A percentile compares a stretch with the other conserved stretches of the same genome.
phyloP scores from a whole-genome alignment of 1,140 invertebrate genomes.

The Dendroctonus valens region DNA sequence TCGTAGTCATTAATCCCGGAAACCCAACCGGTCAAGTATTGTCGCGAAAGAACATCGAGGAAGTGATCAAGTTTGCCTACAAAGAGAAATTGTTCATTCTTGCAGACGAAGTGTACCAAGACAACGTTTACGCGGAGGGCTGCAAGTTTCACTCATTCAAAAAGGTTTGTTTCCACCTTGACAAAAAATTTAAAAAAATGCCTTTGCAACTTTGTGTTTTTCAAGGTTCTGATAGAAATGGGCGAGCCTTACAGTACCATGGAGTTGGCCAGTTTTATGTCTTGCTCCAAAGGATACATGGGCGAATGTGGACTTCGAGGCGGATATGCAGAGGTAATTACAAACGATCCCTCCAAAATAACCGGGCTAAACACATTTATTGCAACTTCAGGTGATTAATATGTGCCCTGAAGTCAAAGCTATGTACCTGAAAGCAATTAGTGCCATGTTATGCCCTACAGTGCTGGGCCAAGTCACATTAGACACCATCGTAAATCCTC shows the following conservation, averaged over 20 bases:
- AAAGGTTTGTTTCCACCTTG: slow-evolving; percentile 58
- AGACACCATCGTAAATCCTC: slow-evolving; percentile 76
- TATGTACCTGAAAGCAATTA: slow-evolving; percentile 87
- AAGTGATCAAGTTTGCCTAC: slow-evolving; percentile 91
- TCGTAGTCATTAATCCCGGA: slow-evolving; percentile 98
- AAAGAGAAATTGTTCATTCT: slow-evolving; percentile 83
- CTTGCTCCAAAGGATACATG: slow-evolving; percentile 88
- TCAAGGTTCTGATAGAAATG: slow-evolving; percentile 77
- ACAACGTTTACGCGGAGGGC: slow-evolving; percentile 90
- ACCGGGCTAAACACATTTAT: background rate
- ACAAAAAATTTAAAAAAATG: background rate
- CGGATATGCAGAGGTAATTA: slow-evolving; percentile 82
- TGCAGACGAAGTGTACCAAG: slow-evolving; percentile 96
- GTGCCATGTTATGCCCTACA: slow-evolving; percentile 92
- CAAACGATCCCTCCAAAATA: background rate
- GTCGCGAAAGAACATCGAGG: slow-evolving; percentile 83
- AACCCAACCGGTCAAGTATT: slow-evolving; percentile 96
- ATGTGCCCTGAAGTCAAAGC: slow-evolving; percentile 81
- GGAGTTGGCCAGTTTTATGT: slow-evolving; percentile 96
- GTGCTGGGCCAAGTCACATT: slow-evolving; percentile 83
- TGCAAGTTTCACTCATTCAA: slow-evolving; percentile 94
- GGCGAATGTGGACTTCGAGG: slow-evolving; percentile 93
- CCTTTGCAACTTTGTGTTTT: slow-evolving; percentile 10
- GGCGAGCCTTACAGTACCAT: slow-evolving; percentile 78
- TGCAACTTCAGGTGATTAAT: slow-evolving; percentile 59